These are phyloP conservation scores for Ochotona princeps DNA, from an alignment of 2,113 vertebrate genomes.

Conservation along the genomic window DNA sequence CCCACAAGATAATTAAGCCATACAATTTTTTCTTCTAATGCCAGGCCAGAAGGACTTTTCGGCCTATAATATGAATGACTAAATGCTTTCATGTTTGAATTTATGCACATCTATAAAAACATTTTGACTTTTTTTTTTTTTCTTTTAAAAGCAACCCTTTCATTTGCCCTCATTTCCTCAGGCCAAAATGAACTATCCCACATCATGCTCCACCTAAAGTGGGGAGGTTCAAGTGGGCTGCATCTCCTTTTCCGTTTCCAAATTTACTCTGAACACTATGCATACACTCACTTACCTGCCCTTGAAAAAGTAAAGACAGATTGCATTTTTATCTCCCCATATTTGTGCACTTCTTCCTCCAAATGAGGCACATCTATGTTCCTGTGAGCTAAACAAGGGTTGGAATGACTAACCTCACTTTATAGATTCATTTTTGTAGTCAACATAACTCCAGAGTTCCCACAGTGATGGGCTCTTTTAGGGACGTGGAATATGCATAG, in stretches of 20 bases:
- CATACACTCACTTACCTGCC: neutral
- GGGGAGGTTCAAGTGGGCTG: neutral
- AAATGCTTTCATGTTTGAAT: conserved; percentile 77
- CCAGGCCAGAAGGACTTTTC: conserved; percentile 80
- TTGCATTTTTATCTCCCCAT: neutral
- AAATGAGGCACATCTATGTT: neutral
- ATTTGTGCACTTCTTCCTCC: neutral
- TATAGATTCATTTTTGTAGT: conserved; percentile 4
- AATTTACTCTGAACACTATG: neutral
- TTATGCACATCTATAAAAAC: conserved; percentile 60
- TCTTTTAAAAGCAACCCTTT: conserved; percentile 64
- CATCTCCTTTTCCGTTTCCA: conserved; percentile 16
- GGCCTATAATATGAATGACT: conserved; percentile 80
- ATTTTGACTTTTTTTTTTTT: conserved; percentile 76
- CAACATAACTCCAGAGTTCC: conserved; percentile 32
- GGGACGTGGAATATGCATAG: neutral
- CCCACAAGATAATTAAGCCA: conserved; percentile 77
- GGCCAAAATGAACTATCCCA: conserved; percentile 65
- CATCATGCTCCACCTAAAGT: conserved; percentile 52
- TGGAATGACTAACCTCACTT: conserved; percentile 17
- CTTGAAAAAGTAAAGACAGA: conserved; percentile 5
- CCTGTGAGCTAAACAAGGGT: neutral
- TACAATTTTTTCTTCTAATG: conserved; percentile 81
- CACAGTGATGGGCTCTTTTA: neutral
- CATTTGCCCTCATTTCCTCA: conserved; percentile 64